phyloP scores from a whole-genome alignment of 2,888 invertebrate species.

The Ophion slaviceki region DNA sequence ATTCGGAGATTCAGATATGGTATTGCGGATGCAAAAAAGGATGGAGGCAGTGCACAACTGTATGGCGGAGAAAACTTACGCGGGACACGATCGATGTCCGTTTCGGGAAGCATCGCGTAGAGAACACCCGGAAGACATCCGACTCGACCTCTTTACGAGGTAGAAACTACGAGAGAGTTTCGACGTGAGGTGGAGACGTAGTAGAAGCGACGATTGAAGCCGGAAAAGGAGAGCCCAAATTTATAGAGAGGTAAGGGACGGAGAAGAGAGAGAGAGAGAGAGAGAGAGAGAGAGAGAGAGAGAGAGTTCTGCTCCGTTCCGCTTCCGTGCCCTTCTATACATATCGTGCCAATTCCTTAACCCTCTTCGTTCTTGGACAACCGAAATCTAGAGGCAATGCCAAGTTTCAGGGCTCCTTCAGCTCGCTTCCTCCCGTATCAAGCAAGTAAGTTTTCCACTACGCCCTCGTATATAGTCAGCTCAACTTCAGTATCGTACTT shows the following conservation, averaged over 20 bases:
- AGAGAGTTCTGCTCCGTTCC: constrained; percentile 50
- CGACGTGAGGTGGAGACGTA: constrained; percentile 19
- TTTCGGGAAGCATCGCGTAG: constrained; percentile 63
- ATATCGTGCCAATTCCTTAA: constrained; percentile 70
- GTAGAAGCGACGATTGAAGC: constrained; percentile 40
- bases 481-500: constrained; percentile 32
- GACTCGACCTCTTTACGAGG: constrained; percentile 76
- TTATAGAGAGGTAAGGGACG: constrained; percentile 53
- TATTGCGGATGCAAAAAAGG: constrained; percentile 40
- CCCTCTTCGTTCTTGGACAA: constrained; percentile 71
- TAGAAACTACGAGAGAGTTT: constrained; percentile 64
- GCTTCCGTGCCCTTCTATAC: constrained; percentile 63
- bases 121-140: constrained; percentile 73
- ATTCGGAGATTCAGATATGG: constrained; percentile 19
- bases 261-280: neutral
- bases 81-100: constrained; percentile 77
- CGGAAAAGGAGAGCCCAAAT: constrained; percentile 53
- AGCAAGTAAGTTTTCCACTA: constrained; percentile 50
- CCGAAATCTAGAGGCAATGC: constrained; percentile 77
- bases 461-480: constrained; percentile 22
- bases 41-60: neutral
- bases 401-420: constrained; percentile 73
- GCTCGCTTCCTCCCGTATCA: constrained; percentile 62
- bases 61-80: constrained; percentile 1
- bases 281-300: constrained; percentile 34